A percentile compares a stretch with the other conserved stretches of the same genome.
phyloP scores from a whole-genome alignment of 1,140 invertebrate genomes.

The Pachyrhynchus sulphureomaculatus region DNA sequence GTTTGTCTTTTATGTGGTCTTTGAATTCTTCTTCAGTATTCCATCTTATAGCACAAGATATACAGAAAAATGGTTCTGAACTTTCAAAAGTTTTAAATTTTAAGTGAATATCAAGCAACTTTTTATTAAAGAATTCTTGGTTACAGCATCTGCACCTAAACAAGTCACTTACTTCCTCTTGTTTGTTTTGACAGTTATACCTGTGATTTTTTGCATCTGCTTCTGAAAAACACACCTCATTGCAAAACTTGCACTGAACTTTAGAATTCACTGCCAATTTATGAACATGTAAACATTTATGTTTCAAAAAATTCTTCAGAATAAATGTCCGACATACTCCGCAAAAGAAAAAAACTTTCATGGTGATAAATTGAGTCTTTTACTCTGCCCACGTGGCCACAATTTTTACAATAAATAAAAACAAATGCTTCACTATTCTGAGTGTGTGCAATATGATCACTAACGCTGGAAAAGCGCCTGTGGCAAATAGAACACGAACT shows the following conservation, averaged over 20 bases:
- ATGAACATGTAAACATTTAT: slow-evolving; percentile 1
- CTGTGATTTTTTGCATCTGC: neutral
- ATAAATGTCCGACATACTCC: neutral
- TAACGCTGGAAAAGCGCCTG: neutral
- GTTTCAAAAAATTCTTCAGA: neutral
- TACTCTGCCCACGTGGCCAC: neutral
- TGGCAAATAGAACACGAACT: slow-evolving; percentile 1
- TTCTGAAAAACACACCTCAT: neutral
- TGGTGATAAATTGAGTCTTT: neutral
- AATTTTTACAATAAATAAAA: slow-evolving; percentile 5
- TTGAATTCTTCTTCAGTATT: neutral
- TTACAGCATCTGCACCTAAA: neutral
- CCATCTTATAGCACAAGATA: neutral
- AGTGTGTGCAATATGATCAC: neutral
- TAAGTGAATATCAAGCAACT: neutral
- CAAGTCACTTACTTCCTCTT: neutral
- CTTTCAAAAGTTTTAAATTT: neutral
- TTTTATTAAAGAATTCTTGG: neutral
- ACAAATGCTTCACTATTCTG: slow-evolving; percentile 4
- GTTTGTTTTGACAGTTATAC: neutral
- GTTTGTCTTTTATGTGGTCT: neutral
- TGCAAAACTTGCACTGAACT: slow-evolving; percentile 1
- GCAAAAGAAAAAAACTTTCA: neutral
- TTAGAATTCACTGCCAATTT: neutral
- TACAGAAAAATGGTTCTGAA: neutral